Evolutionary conservation across 1,140 invertebrate species (phyloP).

Genomic region (Dolichoris vasculosae): DNA sequence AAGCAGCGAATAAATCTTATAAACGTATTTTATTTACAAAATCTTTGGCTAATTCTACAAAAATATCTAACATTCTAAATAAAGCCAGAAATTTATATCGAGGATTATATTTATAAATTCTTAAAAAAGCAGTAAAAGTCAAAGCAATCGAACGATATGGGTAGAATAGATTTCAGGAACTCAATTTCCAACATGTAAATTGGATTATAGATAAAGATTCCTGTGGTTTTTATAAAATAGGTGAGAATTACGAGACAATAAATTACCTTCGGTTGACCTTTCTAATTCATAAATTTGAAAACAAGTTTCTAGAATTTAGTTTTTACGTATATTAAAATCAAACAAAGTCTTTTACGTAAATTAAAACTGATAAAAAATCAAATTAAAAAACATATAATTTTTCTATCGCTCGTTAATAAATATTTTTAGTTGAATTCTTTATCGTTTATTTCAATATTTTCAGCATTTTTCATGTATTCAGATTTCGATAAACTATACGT

Average conservation of each 20-base stretch:
- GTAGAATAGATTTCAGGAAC: slow-evolving; percentile 29
- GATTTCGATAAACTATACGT: no score
- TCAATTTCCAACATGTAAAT: slow-evolving; percentile 29
- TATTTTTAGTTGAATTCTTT: background rate
- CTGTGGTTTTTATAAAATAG: slow-evolving; percentile 28
- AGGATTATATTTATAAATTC: slow-evolving; percentile 29
- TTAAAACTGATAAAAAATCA: background rate
- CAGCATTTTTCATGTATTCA: no score
- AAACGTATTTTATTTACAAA: slow-evolving; percentile 16
- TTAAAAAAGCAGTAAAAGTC: slow-evolving; percentile 27
- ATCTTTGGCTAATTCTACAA: background rate
- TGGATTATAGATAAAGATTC: slow-evolving; percentile 25
- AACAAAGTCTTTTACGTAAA: background rate
- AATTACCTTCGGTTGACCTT: slow-evolving; percentile 37
- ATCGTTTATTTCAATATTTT: background rate
- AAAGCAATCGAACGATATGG: slow-evolving; percentile 8
- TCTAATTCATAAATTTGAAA: slow-evolving; percentile 38
- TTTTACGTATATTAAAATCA: background rate
- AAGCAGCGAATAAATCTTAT: slow-evolving; percentile 30
- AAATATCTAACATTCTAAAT: slow-evolving; percentile 2
- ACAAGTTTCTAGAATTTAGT: slow-evolving; percentile 29
- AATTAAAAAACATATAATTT: slow-evolving; percentile 31
- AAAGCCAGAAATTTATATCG: slow-evolving; percentile 31
- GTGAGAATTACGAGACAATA: slow-evolving; percentile 45
- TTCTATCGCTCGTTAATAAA: background rate